Percentiles rank a stretch among this genome's conserved stretches.
These are phyloP conservation scores for Aix galericulata DNA, from an alignment of 2,113 vertebrate genomes.

Conservation along the genomic window DNA sequence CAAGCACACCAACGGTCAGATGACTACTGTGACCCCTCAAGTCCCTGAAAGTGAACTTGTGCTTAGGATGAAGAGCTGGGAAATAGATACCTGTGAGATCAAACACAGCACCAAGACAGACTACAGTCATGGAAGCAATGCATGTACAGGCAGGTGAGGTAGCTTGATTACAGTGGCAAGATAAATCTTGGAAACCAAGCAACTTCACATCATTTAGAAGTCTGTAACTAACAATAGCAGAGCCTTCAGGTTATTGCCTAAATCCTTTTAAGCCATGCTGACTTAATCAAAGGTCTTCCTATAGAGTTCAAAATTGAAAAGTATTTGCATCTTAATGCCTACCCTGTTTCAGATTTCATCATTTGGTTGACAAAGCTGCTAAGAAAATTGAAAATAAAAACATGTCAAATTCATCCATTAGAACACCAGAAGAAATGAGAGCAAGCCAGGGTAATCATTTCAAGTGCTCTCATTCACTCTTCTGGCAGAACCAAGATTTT, in stretches of 20 bases:
- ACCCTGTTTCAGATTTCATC: neutral
- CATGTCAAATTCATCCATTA: neutral
- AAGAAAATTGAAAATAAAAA: neutral
- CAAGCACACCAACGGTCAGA: accelerated
- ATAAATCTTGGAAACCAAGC: neutral
- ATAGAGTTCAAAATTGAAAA: neutral
- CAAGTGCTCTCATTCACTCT: neutral
- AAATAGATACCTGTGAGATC: neutral
- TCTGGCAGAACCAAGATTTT: neutral
- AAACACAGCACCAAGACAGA: accelerated
- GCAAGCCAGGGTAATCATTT: neutral
- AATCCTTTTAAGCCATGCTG: neutral
- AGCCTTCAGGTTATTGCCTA: neutral
- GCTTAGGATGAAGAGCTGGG: accelerated
- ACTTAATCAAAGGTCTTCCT: neutral
- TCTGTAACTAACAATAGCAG: neutral
- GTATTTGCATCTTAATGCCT: neutral
- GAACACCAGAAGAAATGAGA: neutral
- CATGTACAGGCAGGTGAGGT: neutral
- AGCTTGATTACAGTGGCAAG: neutral
- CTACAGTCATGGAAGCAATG: neutral
- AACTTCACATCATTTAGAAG: neutral
- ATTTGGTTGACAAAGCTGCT: neutral
- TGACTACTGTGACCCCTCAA: neutral
- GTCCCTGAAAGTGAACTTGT: no score